Evolutionary conservation across 37 sponge, comb jelly and placozoan species (phyloP), one percentile per base, ranked within the genome.

Genomic region (Ianthella basta): DNA sequence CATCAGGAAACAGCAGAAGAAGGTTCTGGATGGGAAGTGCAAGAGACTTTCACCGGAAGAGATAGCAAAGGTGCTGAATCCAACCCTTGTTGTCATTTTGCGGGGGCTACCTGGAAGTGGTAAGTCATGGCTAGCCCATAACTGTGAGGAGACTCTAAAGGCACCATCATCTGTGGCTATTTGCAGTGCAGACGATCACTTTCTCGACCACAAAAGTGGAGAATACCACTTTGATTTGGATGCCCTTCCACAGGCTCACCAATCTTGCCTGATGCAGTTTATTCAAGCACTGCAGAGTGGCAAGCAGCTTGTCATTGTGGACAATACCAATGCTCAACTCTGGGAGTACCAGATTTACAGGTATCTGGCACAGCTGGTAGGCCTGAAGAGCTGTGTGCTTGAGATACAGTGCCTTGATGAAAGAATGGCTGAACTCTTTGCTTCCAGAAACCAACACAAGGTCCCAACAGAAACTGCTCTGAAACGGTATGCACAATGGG

Each of bases 91-190:
- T 0, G 82, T 96, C 21, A 85, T 93, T n/a, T n/a, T 96, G 59
- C 63, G 97, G 50, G 97, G 97, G 19, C 79, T 96, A 12, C 97
- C 97, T 27, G 97, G 97, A 4, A 84, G 85, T 60, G 97, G 97
- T 12, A 96, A 96, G 84, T 96, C 95, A 15, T 82, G 67, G 57
- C 73, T 95, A 27, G 83, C 86, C 15, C 27, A 72, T 35, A 50
- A 84, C 70, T 86, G 89, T 56, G 61, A 86, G 20, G 95, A 89
- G 44, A 56, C 33, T 32, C 55, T 79, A 30, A 44, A 53, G 12
- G 38, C 66, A 19, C 80, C 91, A 18, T 24, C 82, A 15, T 25
- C 68, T 36, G 39, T 87, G 5, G 82, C 86, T 27, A 27, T 93
- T 23, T 90, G 94, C 69, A 91, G 91, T 77, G 94, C 97, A 20